A percentile compares a stretch with the other conserved stretches of the same genome.
These are phyloP conservation scores for Coboldia fuscipes DNA, from an alignment of 1,140 invertebrate species.

Conservation along the genomic window DNA sequence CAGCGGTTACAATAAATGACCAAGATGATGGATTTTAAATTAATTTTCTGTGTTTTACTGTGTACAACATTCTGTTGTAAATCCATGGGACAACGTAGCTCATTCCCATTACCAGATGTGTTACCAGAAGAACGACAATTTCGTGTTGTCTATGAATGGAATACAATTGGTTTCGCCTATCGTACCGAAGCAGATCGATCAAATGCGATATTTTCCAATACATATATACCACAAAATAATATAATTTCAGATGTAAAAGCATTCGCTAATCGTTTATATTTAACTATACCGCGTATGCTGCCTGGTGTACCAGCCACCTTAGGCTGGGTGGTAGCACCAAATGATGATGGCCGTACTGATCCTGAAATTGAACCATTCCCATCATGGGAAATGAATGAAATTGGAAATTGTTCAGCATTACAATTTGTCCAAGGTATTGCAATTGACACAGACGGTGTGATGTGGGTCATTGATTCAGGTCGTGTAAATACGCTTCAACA, in stretches of 20 bases:
- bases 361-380: constrained; percentile 40
- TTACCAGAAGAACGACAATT: constrained; percentile 14
- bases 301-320: constrained; percentile 41
- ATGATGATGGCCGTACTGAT: constrained; percentile 24
- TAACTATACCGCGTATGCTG: constrained; percentile 5
- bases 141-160: constrained; percentile 27
- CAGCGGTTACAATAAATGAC: too few species aligned
- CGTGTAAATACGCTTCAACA: constrained; percentile 16
- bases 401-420: constrained; percentile 34
- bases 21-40: too few species aligned
- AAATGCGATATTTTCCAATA: constrained; percentile 1
- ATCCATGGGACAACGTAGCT: background rate
- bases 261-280: constrained; percentile 6
- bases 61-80: too few species aligned
- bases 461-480: constrained; percentile 50
- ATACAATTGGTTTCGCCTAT: constrained; percentile 24
- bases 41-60: too few species aligned
- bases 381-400: constrained; percentile 36
- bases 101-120: constrained; percentile 1
- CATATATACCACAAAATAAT: constrained; percentile 3
- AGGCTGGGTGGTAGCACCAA: constrained; percentile 25
- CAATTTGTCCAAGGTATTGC: constrained; percentile 49
- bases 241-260: constrained; percentile 5
- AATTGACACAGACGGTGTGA: constrained; percentile 37
- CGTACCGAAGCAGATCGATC: constrained; percentile 10